A percentile compares a stretch with the other conserved stretches of the same genome.
Conservation (phyloP, 2,113 vertebrate species). For the Atherinomorus stipes region DNA sequence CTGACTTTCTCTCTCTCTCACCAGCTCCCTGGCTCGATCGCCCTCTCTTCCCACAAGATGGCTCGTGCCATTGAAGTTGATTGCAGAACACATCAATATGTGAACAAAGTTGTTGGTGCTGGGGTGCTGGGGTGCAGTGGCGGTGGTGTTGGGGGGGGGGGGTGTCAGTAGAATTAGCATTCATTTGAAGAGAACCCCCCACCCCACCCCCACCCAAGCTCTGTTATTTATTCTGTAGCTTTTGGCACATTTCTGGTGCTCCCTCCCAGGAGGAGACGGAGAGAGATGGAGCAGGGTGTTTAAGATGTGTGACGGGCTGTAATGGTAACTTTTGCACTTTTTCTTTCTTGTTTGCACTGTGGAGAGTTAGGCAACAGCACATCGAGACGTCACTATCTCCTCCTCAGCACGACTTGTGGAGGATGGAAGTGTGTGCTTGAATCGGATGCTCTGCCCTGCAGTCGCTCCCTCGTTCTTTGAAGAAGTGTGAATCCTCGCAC, state of each 20-base stretch:
- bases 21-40: slow-evolving; percentile 33
- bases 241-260: slow-evolving; percentile 89
- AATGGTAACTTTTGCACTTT: slow-evolving; percentile 92
- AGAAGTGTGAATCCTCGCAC: slow-evolving; percentile 78
- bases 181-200: slow-evolving; percentile 89
- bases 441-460: slow-evolving; percentile 90
- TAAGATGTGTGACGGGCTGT: slow-evolving; percentile 87
- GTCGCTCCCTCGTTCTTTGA: slow-evolving; percentile 86
- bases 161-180: slow-evolving; percentile 94
- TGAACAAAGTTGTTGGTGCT: slow-evolving; percentile 88
- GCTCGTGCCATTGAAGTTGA: slow-evolving; percentile 90
- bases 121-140: slow-evolving; percentile 52
- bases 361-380: slow-evolving; percentile 15
- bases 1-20: slow-evolving; percentile 38
- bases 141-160: slow-evolving; percentile 61
- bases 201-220: slow-evolving; percentile 64
- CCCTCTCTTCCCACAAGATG: slow-evolving; percentile 75
- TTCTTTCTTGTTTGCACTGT: slow-evolving; percentile 69
- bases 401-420: slow-evolving; percentile 19
- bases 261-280: slow-evolving; percentile 79
- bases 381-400: slow-evolving; percentile 36
- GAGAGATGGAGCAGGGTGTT: slow-evolving; percentile 63
- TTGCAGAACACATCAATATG: slow-evolving; percentile 89
- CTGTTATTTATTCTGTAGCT: slow-evolving; percentile 93
- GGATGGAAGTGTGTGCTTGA: slow-evolving; percentile 59